Evolutionary conservation across 2,888 invertebrate genomes (phyloP), one percentile per base, ranked within the genome.

Genomic region (Strigamia crassipes): DNA sequence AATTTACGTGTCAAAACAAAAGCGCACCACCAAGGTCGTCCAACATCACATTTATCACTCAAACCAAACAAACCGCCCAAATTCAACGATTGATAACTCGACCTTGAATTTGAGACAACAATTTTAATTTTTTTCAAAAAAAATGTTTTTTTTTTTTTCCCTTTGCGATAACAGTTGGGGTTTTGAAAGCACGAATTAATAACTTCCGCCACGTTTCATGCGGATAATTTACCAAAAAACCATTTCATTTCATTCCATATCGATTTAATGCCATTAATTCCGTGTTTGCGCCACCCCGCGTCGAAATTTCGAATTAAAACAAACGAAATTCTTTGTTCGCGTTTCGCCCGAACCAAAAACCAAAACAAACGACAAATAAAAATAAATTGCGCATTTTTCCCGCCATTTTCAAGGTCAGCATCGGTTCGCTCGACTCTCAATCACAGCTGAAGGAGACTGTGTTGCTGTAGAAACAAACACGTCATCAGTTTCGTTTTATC

Each of bases 391-490:
- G 51, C 9, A 1, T 18, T 15, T 56, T 6, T n/a, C 1, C 2
- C 6, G 4, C n/a, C 6, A 18, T n/a, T 56, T 73, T 73, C 73
- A 73, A 73, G 73, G 73, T 73, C 73, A 73, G 0, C 23, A 66
- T 27, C 66, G 23, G 8, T 23, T 9, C 13, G 27, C 27, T 31
- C 27, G 51, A 46, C 46, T 15, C 46, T 46, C 15, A 51, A 51
- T 9, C 51, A 51, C 51, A 61, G 3, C 61, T 61, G 23, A 61
- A 61, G 31, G 73, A 73, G 73, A 73, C 73, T 73, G 73, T 23
- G 66, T 66, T 66, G 5, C 66, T 23, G 27, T 66, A 27, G 15
- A 10, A 13, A 66, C 66, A 6, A 23, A 10, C 6, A 66, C 66
- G 66, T 73, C 73, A 73, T 27, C 38, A 2, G 38, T 38, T 38